Percentiles rank a stretch among this genome's conserved stretches.
These are phyloP conservation scores for Hydrochoerus hydrochaeris DNA, from an alignment of 2,113 vertebrate genomes.

Conservation along the genomic window DNA sequence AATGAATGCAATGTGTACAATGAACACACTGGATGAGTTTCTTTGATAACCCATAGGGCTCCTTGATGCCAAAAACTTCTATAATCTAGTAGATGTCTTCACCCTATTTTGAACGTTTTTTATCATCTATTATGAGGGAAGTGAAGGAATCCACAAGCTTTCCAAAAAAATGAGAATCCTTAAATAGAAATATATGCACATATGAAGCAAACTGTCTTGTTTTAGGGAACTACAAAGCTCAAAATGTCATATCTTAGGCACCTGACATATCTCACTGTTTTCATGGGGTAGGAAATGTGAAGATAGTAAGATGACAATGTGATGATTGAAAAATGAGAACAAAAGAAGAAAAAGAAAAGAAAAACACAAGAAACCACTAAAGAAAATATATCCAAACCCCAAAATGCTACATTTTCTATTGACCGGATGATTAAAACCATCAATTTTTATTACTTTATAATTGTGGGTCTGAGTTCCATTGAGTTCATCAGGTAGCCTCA, in stretches of 20 bases:
- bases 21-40: rapidly evolving
- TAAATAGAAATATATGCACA: too few relatives aligned
- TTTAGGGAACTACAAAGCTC: too few relatives aligned
- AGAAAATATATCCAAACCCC: neutral
- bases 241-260: too few relatives aligned
- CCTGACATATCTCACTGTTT: too few relatives aligned
- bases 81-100: neutral
- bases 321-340: too few relatives aligned
- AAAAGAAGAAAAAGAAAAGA: too few relatives aligned
- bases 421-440: neutral
- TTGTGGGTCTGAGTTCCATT: rapidly evolving
- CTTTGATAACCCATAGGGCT: rapidly evolving
- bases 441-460: rapidly evolving
- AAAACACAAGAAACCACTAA: neutral
- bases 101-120: neutral
- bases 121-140: too few relatives aligned
- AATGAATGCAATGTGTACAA: neutral
- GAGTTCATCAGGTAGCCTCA: rapidly evolving
- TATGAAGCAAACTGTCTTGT: too few relatives aligned
- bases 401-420: neutral
- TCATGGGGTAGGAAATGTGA: too few relatives aligned
- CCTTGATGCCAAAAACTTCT: neutral
- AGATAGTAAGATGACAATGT: too few relatives aligned
- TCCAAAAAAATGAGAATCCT: too few relatives aligned
- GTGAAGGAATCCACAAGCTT: too few relatives aligned